phyloP scores from a whole-genome alignment of 2,797 vertebrate genomes.

The Ctenopoma multispine region DNA sequence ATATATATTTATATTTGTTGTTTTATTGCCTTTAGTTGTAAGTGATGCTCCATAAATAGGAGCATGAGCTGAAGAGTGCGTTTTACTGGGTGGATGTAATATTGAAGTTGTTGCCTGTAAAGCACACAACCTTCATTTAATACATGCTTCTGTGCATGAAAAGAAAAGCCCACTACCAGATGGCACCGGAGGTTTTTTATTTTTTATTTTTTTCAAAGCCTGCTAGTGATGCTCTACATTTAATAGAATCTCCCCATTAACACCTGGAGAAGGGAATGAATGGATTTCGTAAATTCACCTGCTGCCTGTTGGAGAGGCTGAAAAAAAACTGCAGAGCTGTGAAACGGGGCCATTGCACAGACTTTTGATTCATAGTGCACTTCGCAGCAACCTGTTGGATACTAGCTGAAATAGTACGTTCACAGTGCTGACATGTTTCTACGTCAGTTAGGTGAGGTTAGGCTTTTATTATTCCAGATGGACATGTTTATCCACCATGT shows the following conservation, averaged over 20 bases:
- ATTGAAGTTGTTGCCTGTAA: not conserved
- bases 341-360: conserved; percentile 3
- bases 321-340: not conserved
- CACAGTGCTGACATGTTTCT: not conserved
- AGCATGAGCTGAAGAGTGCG: not conserved
- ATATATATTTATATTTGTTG: too few species aligned
- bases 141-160: not conserved
- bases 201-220: not conserved
- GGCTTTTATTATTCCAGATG: not conserved
- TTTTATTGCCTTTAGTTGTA: too few species aligned
- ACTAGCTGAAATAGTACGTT: not conserved
- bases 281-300: conserved; percentile 16
- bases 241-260: conserved; percentile 12
- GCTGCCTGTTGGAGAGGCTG: conserved; percentile 4
- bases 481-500: not conserved
- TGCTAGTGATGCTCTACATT: conserved; percentile 14
- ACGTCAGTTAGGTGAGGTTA: not conserved
- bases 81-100: not conserved
- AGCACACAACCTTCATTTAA: not conserved
- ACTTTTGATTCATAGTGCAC: conserved; percentile 1
- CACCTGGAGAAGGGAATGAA: conserved; percentile 29
- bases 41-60: not conserved
- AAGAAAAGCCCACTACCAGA: conserved; percentile 5
- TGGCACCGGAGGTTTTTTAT: conserved; percentile 1
- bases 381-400: conserved; percentile 23